Evolutionary conservation across 2,797 vertebrate genomes (phyloP).

Genomic region (Naso thynnoides): DNA sequence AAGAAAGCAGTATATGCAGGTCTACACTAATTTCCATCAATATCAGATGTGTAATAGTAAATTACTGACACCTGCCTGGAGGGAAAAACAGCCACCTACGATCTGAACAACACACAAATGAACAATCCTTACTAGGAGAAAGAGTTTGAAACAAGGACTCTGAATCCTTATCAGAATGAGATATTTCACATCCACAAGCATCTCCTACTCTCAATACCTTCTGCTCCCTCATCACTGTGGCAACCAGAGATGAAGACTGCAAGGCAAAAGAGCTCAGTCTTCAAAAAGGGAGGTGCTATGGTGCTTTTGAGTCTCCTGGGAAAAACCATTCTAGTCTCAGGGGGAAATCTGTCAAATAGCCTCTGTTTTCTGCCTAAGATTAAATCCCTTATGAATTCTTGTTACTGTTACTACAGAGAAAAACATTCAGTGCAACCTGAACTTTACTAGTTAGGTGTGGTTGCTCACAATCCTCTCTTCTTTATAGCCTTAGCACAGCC

Average conservation of each 20-base stretch:
- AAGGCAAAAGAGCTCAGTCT: conserved; percentile 35
- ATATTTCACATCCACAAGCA: conserved; percentile 10
- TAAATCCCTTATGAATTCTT: conserved; percentile 28
- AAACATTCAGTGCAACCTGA: not conserved
- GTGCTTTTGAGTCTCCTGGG: conserved; percentile 18
- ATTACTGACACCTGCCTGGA: conserved; percentile 49
- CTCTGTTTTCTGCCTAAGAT: conserved; percentile 36
- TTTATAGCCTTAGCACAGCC: not conserved
- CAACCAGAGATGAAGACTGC: conserved; percentile 48
- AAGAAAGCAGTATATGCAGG: conserved; percentile 35
- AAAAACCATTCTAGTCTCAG: conserved; percentile 22
- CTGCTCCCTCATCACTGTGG: conserved; percentile 55
- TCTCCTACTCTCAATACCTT: conserved; percentile 36
- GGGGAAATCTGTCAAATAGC: conserved; percentile 42
- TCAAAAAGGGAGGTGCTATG: conserved; percentile 17
- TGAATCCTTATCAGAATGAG: conserved; percentile 34
- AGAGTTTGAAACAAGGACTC: conserved; percentile 29
- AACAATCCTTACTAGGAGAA: conserved; percentile 32
- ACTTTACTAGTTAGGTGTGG: not conserved
- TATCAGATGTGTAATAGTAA: conserved; percentile 62
- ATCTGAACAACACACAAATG: conserved; percentile 38
- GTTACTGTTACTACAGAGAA: conserved; percentile 21
- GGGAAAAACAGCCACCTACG: conserved; percentile 55
- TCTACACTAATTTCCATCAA: conserved; percentile 68
- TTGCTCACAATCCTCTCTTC: not conserved